phyloP scores from a whole-genome alignment of 2,888 invertebrate species.

The Trachelus iudaicus region DNA sequence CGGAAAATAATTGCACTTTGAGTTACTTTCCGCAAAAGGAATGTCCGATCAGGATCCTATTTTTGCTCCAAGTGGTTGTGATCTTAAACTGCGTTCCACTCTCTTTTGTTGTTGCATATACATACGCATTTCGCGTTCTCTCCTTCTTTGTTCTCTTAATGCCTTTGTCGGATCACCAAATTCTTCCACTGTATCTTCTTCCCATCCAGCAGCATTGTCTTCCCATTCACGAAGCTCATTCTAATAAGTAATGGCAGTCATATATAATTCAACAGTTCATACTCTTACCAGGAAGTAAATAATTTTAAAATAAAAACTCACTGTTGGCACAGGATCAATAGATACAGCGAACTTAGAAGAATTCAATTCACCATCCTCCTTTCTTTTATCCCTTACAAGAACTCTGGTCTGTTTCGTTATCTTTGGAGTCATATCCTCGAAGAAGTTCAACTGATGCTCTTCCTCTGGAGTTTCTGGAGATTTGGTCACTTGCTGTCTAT shows the following conservation, averaged over 20 bases:
- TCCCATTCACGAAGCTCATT: conserved; percentile 70
- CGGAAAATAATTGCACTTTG: not conserved
- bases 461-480: conserved; percentile 60
- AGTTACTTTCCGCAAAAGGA: not conserved
- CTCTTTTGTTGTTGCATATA: conserved; percentile 56
- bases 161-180: conserved; percentile 50
- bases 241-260: conserved; percentile 39
- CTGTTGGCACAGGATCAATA: conserved; percentile 65
- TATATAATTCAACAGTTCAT: not conserved
- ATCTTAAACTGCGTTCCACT: conserved; percentile 49
- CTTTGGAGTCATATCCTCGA: conserved; percentile 73
- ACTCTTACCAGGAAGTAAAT: conserved; percentile 4
- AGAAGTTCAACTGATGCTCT: conserved; percentile 69
- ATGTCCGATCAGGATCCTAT: conserved; percentile 50
- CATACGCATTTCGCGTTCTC: conserved; percentile 52
- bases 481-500: conserved; percentile 69
- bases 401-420: conserved; percentile 72
- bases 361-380: conserved; percentile 46
- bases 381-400: conserved; percentile 64
- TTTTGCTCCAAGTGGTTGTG: conserved; percentile 57
- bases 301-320: conserved; percentile 41
- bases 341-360: conserved; percentile 67
- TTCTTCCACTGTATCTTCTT: conserved; percentile 62
- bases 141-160: conserved; percentile 51
- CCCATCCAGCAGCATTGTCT: conserved; percentile 69